Percentiles rank a stretch among this genome's conserved stretches.
Evolutionary conservation across 1,140 invertebrate species (phyloP).

Genomic region (Aphidius ervi): DNA sequence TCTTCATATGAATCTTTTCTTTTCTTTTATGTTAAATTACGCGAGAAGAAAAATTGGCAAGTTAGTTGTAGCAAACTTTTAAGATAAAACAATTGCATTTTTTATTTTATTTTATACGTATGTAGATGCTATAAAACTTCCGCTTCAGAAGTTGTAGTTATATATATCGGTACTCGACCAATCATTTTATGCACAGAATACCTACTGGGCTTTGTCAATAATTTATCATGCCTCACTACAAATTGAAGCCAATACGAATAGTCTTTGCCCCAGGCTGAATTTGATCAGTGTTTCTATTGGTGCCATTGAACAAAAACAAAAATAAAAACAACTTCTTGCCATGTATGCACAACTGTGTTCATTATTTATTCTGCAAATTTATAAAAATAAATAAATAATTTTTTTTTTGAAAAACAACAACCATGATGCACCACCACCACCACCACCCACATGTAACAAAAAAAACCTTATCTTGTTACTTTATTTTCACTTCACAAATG

Average conservation of each 20-base stretch:
- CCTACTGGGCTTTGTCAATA: constrained; percentile 17
- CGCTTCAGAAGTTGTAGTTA: no score
- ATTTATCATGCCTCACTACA: constrained; percentile 10
- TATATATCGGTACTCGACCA: constrained; percentile 3
- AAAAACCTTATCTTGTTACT: neutral
- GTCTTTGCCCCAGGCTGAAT: constrained; percentile 1
- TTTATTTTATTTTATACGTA: neutral
- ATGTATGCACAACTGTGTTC: neutral
- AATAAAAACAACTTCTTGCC: no score
- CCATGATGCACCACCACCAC: neutral
- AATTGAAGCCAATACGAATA: neutral
- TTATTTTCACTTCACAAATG: constrained; percentile 26
- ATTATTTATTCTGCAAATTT: neutral
- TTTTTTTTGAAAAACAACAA: no score
- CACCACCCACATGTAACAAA: constrained; percentile 1
- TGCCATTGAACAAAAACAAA: neutral
- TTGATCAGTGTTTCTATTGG: constrained; percentile 10
- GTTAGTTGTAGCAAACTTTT: no score
- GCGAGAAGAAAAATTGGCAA: neutral
- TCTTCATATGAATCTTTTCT: no score
- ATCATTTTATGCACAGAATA: neutral
- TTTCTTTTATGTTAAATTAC: neutral
- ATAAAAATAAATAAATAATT: no score
- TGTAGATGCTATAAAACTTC: no score
- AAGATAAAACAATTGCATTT: neutral